Conservation (phyloP, 2,797 vertebrate species). For the Adelosebastes latens region DNA sequence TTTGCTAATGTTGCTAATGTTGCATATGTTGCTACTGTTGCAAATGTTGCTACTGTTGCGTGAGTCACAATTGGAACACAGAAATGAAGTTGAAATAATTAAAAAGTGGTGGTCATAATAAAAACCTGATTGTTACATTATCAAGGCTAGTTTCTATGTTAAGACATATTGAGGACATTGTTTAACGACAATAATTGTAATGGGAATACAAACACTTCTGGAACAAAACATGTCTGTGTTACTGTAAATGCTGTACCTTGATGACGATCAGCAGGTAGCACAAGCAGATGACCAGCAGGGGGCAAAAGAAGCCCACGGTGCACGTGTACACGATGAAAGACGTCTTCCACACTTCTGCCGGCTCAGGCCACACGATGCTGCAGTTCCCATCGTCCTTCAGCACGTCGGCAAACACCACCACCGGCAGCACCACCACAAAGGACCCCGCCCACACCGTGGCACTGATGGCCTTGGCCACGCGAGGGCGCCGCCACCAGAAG, state of each 20-base stretch:
- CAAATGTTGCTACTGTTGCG: fast-evolving
- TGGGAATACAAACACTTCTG: too few species aligned
- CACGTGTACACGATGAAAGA: slow-evolving; percentile 93
- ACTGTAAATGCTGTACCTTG: slow-evolving; percentile 76
- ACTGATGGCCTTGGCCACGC: slow-evolving; percentile 90
- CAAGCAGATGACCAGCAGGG: slow-evolving; percentile 92
- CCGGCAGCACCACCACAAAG: slow-evolving; percentile 90
- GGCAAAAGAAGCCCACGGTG: slow-evolving; percentile 92
- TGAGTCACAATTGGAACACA: too few species aligned
- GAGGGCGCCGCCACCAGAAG: slow-evolving; percentile 89
- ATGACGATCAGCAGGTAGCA: slow-evolving; percentile 95
- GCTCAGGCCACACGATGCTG: slow-evolving; percentile 96
- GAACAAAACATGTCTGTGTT: too few species aligned
- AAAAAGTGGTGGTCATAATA: too few species aligned
- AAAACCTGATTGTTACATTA: too few species aligned
- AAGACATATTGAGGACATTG: fast-evolving
- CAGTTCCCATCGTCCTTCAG: slow-evolving; percentile 90
- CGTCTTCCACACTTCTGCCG: slow-evolving; percentile 89
- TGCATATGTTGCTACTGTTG: too few species aligned
- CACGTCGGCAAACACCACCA: slow-evolving; percentile 91
- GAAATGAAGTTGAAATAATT: too few species aligned
- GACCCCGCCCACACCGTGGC: slow-evolving; percentile 89
- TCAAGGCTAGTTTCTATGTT: too few species aligned
- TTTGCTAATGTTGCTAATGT: too few species aligned
- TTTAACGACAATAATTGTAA: too few species aligned